These are phyloP conservation scores for Sycophila sp. DNA, from an alignment of 1,140 invertebrate species.

Conservation along the genomic window DNA sequence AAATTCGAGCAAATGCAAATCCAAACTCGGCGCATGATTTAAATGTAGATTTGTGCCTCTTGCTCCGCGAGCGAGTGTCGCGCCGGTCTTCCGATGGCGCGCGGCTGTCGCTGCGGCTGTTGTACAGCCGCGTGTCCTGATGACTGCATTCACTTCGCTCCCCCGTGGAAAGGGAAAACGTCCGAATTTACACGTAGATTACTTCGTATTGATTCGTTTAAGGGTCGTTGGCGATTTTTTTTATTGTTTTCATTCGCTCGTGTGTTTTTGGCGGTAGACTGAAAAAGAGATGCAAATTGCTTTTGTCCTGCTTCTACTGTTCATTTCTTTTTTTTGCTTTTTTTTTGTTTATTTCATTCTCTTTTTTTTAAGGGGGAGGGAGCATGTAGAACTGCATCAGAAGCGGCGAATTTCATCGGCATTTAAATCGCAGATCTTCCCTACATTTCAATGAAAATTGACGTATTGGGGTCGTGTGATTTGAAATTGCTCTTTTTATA, in stretches of 20 bases:
- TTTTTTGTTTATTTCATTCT: constrained; percentile 3
- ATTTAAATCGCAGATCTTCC: background rate
- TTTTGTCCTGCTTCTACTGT: no score
- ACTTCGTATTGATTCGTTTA: constrained; percentile 4
- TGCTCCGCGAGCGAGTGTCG: background rate
- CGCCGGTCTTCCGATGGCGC: background rate
- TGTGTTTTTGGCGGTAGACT: no score
- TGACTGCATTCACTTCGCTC: background rate
- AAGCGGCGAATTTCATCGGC: background rate
- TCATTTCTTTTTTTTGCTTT: no score
- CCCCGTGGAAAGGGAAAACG: background rate
- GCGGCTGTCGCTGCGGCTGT: background rate
- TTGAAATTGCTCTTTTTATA: background rate
- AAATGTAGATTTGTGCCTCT: constrained; percentile 19
- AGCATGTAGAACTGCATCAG: no score
- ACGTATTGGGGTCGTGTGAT: background rate
- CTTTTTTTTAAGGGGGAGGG: no score
- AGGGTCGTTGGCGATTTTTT: background rate
- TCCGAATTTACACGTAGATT: background rate
- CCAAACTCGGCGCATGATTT: background rate
- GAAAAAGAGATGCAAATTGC: no score
- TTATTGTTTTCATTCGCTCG: background rate
- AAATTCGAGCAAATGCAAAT: constrained; percentile 15
- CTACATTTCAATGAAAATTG: constrained; percentile 10
- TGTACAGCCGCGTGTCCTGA: background rate